Percentiles rank a stretch among this genome's conserved stretches.
These are phyloP conservation scores for Eriocheir sinensis DNA, from an alignment of 1,140 invertebrate species.

Conservation along the genomic window DNA sequence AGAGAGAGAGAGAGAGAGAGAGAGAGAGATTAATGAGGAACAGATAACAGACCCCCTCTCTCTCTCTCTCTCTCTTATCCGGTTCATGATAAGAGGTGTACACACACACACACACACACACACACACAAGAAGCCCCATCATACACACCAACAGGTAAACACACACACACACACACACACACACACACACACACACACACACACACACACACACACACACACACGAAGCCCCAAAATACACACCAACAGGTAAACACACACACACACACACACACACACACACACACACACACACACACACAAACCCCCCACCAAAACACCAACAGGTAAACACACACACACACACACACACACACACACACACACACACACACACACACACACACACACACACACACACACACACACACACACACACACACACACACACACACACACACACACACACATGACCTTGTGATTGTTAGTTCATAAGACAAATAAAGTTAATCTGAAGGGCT, in stretches of 20 bases:
- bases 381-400: too few relatives aligned
- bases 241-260: too few relatives aligned
- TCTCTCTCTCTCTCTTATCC: not conserved
- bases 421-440: constrained; percentile 3
- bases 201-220: too few relatives aligned
- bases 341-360: too few relatives aligned
- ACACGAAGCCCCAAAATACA: too few relatives aligned
- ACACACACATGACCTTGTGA: not conserved
- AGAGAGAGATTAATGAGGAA: not conserved
- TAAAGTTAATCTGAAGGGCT: too few relatives aligned
- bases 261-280: too few relatives aligned
- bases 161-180: not conserved
- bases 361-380: too few relatives aligned
- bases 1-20: constrained; percentile 42
- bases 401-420: not conserved
- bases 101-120: not conserved
- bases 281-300: too few relatives aligned
- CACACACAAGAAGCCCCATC: too few relatives aligned
- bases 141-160: not conserved
- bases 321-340: too few relatives aligned
- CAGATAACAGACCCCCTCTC: not conserved
- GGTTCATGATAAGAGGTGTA: not conserved
- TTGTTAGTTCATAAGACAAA: not conserved
- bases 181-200: constrained; percentile 3
- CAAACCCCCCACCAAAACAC: too few relatives aligned